These are phyloP conservation scores for Chlamydotis undulata DNA, from an alignment of 2,113 vertebrate species.

Conservation along the genomic window DNA sequence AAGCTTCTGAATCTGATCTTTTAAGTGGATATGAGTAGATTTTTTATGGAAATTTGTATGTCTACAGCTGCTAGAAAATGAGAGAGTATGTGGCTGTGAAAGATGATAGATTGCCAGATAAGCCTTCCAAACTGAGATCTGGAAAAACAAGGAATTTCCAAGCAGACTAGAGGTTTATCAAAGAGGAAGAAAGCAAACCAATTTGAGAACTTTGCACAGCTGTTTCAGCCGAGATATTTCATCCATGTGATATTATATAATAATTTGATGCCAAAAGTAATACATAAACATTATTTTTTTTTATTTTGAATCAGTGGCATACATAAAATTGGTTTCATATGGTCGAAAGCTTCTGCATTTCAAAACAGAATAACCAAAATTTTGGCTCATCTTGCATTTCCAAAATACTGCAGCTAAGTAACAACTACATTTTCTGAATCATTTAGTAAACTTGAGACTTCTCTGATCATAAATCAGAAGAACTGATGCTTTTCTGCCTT, in stretches of 20 bases:
- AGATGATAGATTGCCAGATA: slow-evolving; percentile 16
- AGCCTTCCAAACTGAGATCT: not conserved
- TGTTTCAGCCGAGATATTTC: slow-evolving; percentile 14
- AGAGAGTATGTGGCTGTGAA: not conserved
- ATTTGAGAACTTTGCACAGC: slow-evolving; percentile 53
- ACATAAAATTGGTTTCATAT: not conserved
- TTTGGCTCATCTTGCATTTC: not conserved
- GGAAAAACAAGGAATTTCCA: slow-evolving; percentile 28
- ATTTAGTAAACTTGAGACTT: not conserved
- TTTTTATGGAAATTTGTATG: slow-evolving; percentile 16
- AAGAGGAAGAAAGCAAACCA: not conserved
- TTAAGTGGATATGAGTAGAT: not conserved
- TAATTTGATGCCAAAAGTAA: slow-evolving; percentile 31
- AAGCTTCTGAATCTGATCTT: not conserved
- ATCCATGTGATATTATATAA: not conserved
- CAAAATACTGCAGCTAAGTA: not conserved
- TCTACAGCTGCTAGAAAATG: slow-evolving; percentile 30
- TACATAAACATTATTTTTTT: not conserved
- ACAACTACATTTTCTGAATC: not conserved
- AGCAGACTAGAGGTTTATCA: slow-evolving; percentile 14
- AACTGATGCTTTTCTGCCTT: not conserved
- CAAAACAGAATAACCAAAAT: not conserved
- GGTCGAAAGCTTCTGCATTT: not conserved
- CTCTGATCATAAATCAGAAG: not conserved
- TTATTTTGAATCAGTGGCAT: not conserved